A percentile compares a stretch with the other conserved stretches of the same genome.
phyloP scores from a whole-genome alignment of 2,113 vertebrate genomes.

The Scartelaos histophorus region DNA sequence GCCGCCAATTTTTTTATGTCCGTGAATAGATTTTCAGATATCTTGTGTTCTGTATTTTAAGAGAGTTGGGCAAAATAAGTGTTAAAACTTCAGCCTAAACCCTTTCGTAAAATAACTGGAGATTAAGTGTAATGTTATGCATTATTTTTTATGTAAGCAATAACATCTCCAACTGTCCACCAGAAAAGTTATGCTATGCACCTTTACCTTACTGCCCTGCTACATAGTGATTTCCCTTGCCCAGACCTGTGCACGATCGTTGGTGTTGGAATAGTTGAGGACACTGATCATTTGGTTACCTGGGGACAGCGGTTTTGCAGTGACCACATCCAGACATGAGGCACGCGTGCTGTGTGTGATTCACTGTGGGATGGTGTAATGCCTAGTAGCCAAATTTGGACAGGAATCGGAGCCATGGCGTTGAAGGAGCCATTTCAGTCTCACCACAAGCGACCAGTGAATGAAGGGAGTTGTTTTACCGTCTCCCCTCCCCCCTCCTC shows the following conservation, averaged over 20 bases:
- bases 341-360: background rate
- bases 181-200: too few relatives aligned
- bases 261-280: background rate
- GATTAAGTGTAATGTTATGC: too few relatives aligned
- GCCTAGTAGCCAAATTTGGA: conserved; percentile 56
- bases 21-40: too few relatives aligned
- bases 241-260: background rate
- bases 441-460: conserved; percentile 28
- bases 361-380: conserved; percentile 35
- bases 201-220: too few relatives aligned
- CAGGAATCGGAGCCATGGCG: conserved; percentile 49
- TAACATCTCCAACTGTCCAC: too few relatives aligned
- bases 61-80: too few relatives aligned
- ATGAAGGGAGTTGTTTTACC: conserved; percentile 7
- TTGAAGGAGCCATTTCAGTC: conserved; percentile 48
- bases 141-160: too few relatives aligned
- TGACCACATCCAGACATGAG: background rate
- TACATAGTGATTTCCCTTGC: conserved; percentile 13
- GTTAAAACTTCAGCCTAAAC: too few relatives aligned
- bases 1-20: too few relatives aligned
- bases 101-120: too few relatives aligned
- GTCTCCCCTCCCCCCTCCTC: conserved; percentile 24
- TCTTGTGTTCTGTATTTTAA: too few relatives aligned
- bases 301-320: background rate
- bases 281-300: conserved; percentile 18